These are phyloP conservation scores for Dicyrtomina minuta DNA, from an alignment of 2,888 invertebrate species.

Conservation along the genomic window DNA sequence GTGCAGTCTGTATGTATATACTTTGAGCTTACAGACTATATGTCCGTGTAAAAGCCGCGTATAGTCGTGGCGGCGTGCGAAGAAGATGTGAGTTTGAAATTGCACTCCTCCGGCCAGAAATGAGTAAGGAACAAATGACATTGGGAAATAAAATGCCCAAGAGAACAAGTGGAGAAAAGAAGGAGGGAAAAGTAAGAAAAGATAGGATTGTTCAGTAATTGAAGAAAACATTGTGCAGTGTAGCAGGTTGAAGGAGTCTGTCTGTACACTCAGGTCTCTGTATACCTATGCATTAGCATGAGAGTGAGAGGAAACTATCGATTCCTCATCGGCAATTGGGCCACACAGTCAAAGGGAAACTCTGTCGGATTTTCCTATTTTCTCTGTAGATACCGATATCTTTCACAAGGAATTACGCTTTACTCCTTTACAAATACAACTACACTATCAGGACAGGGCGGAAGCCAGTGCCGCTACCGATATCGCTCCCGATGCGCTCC, in stretches of 20 bases:
- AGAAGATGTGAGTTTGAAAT: slow-evolving; percentile 12
- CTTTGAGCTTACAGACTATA: too few species aligned
- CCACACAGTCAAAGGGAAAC: neutral
- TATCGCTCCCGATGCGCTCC: too few species aligned
- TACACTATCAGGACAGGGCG: too few species aligned
- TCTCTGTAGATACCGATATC: too few species aligned
- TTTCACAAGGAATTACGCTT: too few species aligned
- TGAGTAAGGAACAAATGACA: slow-evolving; percentile 7
- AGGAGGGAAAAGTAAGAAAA: slow-evolving; percentile 2
- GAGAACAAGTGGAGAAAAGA: neutral
- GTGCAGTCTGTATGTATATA: too few species aligned
- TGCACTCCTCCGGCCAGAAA: slow-evolving; percentile 9
- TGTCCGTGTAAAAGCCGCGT: too few species aligned
- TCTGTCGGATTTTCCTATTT: neutral
- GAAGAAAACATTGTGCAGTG: slow-evolving; percentile 14
- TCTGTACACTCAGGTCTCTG: neutral
- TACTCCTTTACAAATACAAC: too few species aligned
- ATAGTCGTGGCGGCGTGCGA: neutral
- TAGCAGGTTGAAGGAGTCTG: slow-evolving; percentile 3
- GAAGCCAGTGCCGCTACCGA: too few species aligned
- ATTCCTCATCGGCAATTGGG: slow-evolving; percentile 24
- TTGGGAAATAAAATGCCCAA: neutral
- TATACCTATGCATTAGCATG: neutral
- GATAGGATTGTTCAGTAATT: slow-evolving; percentile 26
- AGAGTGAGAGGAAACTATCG: slow-evolving; percentile 5